Conservation (phyloP, 2,113 vertebrate species). For the Nematolebias whitei region DNA sequence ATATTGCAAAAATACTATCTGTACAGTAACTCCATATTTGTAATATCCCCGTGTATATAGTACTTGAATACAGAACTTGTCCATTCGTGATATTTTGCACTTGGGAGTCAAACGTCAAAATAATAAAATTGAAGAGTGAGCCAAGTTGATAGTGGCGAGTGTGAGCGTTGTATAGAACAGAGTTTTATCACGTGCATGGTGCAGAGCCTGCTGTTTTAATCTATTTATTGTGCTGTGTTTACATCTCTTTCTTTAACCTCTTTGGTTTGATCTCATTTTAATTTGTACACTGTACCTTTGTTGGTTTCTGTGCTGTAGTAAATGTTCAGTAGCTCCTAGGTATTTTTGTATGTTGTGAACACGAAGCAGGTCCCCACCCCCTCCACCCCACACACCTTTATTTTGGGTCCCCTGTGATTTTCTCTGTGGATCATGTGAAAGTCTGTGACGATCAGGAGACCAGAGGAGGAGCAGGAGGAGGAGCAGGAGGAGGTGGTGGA, state of each 20-base stretch:
- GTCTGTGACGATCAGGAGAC: constrained; percentile 89
- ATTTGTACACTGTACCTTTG: constrained; percentile 99
- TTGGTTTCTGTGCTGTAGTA: constrained; percentile 99
- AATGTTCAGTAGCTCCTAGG: constrained; percentile 98
- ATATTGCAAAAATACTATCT: constrained; percentile 93
- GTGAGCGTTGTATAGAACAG: constrained; percentile 91
- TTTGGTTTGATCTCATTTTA: constrained; percentile 47
- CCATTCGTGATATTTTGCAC: constrained; percentile 99
- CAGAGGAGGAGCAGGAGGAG: too few relatives aligned
- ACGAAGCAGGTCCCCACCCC: constrained; percentile 85
- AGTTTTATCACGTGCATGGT: constrained; percentile 97
- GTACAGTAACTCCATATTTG: constrained; percentile 99
- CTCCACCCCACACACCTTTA: constrained; percentile 14
- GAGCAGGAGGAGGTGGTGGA: too few relatives aligned
- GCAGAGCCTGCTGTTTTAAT: constrained; percentile 99
- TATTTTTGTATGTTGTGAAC: constrained; percentile 97
- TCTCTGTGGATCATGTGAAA: constrained; percentile 91
- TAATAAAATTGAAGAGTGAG: constrained; percentile 31
- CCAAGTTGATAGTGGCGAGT: constrained; percentile 79
- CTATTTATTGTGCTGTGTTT: constrained; percentile 99
- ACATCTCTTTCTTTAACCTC: constrained; percentile 75
- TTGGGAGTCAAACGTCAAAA: constrained; percentile 83
- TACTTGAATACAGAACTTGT: constrained; percentile 99
- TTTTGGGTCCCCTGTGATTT: constrained; percentile 86
- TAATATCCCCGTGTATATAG: constrained; percentile 97